phyloP scores from a whole-genome alignment of 2,797 vertebrate species.

The Sebastes oblongus region DNA sequence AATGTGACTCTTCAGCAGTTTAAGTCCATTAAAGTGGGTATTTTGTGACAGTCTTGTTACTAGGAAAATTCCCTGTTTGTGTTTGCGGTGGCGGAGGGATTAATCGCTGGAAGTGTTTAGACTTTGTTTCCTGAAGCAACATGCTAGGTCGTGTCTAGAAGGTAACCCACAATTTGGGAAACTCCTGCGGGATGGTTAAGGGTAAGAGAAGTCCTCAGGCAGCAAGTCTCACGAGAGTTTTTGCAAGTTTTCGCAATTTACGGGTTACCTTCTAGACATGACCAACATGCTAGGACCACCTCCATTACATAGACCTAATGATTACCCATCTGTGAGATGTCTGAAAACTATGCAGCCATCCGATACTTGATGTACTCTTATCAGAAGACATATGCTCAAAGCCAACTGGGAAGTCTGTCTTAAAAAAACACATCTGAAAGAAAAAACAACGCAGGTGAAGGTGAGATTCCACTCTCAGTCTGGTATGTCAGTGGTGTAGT shows the following conservation, averaged over 20 bases:
- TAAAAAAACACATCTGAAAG: background rate
- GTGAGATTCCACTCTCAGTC: slow-evolving; percentile 5
- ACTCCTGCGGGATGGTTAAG: background rate
- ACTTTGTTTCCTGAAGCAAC: background rate
- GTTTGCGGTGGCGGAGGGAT: background rate
- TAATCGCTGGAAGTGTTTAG: background rate
- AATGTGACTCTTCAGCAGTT: background rate
- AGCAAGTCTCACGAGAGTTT: too few relatives aligned
- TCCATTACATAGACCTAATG: background rate
- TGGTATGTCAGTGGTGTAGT: slow-evolving; percentile 23
- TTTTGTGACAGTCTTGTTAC: background rate
- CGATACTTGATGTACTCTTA: background rate
- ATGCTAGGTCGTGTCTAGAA: background rate
- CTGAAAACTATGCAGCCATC: background rate
- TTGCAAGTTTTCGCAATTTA: background rate
- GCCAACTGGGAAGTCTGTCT: background rate
- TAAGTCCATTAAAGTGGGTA: background rate
- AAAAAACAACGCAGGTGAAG: background rate
- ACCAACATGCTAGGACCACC: background rate
- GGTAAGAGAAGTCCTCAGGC: background rate
- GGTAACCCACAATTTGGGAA: background rate
- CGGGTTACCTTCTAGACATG: background rate
- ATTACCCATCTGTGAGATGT: background rate
- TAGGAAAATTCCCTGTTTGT: background rate
- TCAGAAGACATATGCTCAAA: background rate